A percentile compares a stretch with the other conserved stretches of the same genome.
Evolutionary conservation across 1,140 invertebrate genomes (phyloP).

Genomic region (honey bee (Apis mellifera)): Amel_HAv3.1 CM009933.2:3691501-3692000

Average conservation of each 20-base stretch:
- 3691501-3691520: no score
- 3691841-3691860: constrained; percentile 13
- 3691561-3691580: no score
- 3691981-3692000: constrained; percentile 38
- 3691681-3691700: neutral
- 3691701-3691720: constrained; percentile 6
- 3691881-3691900: constrained; percentile 21
- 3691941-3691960: constrained; percentile 29
- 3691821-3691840: neutral
- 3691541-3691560: neutral
- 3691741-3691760: constrained; percentile 34
- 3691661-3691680: neutral
- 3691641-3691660: constrained; percentile 13
- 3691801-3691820: neutral
- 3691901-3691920: constrained; percentile 23
- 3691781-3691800: no score
- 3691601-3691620: neutral
- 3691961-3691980: constrained; percentile 30
- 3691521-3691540: no score
- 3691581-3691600: no score
- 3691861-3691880: constrained; percentile 15
- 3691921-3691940: neutral
- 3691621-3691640: neutral
- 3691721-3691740: constrained; percentile 35
- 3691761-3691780: constrained; percentile 6